phyloP scores from a whole-genome alignment of 2,888 invertebrate species.

The Dryadula phaetusa region DNA sequence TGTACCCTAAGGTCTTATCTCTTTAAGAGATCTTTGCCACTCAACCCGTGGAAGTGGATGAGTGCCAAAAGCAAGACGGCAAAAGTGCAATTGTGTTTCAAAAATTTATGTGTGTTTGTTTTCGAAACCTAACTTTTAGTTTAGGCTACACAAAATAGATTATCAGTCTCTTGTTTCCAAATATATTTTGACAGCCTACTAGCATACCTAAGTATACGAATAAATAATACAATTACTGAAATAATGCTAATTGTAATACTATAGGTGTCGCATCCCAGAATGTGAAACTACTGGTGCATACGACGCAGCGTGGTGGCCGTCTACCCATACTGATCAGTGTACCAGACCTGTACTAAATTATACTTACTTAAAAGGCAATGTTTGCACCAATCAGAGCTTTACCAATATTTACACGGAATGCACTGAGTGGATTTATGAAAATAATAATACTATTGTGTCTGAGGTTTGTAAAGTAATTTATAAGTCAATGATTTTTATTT shows the following conservation, averaged over 20 bases:
- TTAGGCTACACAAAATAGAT: too few species aligned
- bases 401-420: slow-evolving; percentile 53
- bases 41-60: too few species aligned
- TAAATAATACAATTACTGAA: not conserved
- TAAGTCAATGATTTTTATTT: not conserved
- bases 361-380: not conserved
- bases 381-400: slow-evolving; percentile 61
- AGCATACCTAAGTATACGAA: too few species aligned
- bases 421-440: slow-evolving; percentile 68
- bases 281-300: slow-evolving; percentile 39
- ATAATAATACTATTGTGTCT: slow-evolving; percentile 62
- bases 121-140: too few species aligned
- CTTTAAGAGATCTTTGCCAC: too few species aligned
- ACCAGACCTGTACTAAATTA: slow-evolving; percentile 54
- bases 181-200: too few species aligned
- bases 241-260: not conserved
- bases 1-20: too few species aligned
- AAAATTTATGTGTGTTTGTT: too few species aligned
- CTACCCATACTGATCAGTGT: slow-evolving; percentile 57
- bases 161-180: too few species aligned
- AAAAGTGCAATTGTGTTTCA: too few species aligned
- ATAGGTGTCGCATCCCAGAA: slow-evolving; percentile 44
- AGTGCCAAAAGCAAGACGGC: too few species aligned
- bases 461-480: slow-evolving; percentile 53
- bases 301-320: slow-evolving; percentile 64